These are phyloP conservation scores for Menidia beryllina DNA, from an alignment of 2,113 vertebrate species.

Conservation along the genomic window DNA sequence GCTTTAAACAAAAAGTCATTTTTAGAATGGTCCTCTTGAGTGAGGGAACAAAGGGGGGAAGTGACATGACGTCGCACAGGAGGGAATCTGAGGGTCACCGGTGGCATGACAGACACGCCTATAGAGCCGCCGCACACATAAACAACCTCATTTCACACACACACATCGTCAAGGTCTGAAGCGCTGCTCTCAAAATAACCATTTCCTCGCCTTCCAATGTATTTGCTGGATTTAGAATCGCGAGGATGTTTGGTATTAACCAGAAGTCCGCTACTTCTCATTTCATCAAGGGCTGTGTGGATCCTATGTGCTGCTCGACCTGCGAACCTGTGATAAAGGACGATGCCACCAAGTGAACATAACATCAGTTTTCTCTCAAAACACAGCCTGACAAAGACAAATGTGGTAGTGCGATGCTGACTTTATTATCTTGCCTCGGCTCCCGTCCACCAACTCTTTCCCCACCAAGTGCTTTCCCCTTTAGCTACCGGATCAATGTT, in stretches of 20 bases:
- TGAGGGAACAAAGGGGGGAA: slow-evolving; percentile 90
- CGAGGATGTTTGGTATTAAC: slow-evolving; percentile 59
- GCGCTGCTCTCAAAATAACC: slow-evolving; percentile 55
- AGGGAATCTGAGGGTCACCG: slow-evolving; percentile 74
- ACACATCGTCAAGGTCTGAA: slow-evolving; percentile 54
- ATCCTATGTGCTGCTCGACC: slow-evolving; percentile 27
- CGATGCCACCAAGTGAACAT: slow-evolving; percentile 10
- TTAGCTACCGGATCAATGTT: too few species aligned
- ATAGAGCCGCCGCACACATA: slow-evolving; percentile 67
- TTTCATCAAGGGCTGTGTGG: slow-evolving; percentile 40
- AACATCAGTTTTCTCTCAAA: slow-evolving; percentile 1
- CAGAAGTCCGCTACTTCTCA: slow-evolving; percentile 13
- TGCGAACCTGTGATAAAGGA: slow-evolving; percentile 23
- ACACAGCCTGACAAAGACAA: not conserved
- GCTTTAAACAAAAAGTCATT: slow-evolving; percentile 90
- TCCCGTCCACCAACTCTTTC: too few species aligned
- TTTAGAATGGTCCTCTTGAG: slow-evolving; percentile 86
- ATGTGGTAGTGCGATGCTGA: not conserved
- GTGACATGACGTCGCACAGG: slow-evolving; percentile 81
- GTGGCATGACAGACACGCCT: slow-evolving; percentile 78
- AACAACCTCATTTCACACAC: slow-evolving; percentile 40
- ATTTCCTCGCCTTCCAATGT: slow-evolving; percentile 49
- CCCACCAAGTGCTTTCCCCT: too few species aligned
- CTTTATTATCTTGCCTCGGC: not conserved
- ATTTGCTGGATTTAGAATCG: slow-evolving; percentile 62